Evolutionary conservation across 2,113 vertebrate species (phyloP).

Genomic region (Myotis yumanensis): DNA sequence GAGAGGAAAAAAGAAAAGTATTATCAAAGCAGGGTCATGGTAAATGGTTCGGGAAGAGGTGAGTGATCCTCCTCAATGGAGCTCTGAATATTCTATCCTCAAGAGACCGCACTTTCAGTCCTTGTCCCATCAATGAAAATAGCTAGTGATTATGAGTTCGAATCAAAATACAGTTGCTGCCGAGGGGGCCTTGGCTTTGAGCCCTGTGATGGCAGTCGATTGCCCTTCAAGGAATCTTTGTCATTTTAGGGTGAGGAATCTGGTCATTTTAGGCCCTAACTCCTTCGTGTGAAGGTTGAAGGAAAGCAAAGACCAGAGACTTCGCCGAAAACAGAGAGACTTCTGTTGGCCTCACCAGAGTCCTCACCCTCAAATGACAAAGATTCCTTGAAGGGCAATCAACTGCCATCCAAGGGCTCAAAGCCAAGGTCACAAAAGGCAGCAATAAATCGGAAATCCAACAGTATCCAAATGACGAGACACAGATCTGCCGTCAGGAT

Average conservation of each 20-base stretch:
- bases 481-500: not conserved
- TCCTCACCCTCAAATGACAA: not conserved
- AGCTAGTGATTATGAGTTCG: not conserved
- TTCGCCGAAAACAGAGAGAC: not conserved
- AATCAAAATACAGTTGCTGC: not conserved
- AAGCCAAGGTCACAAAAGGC: not conserved
- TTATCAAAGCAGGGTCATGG: not conserved
- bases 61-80: not conserved
- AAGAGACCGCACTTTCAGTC: not conserved
- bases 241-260: not conserved
- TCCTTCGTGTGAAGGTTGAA: not conserved
- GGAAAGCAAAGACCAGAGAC: not conserved
- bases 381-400: not conserved
- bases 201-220: not conserved
- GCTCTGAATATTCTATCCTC: not conserved
- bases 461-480: not conserved
- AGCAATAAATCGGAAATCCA: not conserved
- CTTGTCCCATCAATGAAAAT: not conserved
- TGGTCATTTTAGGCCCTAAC: not conserved
- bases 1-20: conserved; percentile 49
- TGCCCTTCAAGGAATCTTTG: not conserved
- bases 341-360: not conserved
- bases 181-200: not conserved
- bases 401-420: not conserved
- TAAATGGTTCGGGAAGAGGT: not conserved